These are phyloP conservation scores for Brotula barbata DNA, from an alignment of 2,797 vertebrate genomes.

Conservation along the genomic window DNA sequence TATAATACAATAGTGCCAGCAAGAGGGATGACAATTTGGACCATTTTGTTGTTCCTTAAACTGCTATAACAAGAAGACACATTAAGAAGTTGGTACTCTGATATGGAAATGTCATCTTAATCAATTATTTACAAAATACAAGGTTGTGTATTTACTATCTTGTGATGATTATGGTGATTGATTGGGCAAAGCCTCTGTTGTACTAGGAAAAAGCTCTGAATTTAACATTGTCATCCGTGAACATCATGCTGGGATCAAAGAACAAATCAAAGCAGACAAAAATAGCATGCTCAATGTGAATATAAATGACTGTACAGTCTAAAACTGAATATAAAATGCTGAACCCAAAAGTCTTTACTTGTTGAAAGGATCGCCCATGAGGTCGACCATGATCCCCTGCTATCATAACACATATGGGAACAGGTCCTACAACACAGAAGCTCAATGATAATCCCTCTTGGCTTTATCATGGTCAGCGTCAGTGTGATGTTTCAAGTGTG, in stretches of 20 bases:
- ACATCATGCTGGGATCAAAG: no score
- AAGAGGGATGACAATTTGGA: no score
- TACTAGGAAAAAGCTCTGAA: neutral
- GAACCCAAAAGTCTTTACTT: conserved; percentile 36
- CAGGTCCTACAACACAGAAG: conserved; percentile 29
- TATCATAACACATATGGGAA: conserved; percentile 40
- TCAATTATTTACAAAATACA: neutral
- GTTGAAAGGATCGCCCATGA: conserved; percentile 23
- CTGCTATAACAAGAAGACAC: no score
- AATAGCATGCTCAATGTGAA: no score
- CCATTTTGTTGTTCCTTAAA: no score
- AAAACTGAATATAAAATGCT: neutral
- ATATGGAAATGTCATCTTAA: neutral
- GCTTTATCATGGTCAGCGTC: conserved; percentile 50
- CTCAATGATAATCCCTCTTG: conserved; percentile 30
- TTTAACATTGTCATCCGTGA: no score
- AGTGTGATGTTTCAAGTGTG: conserved; percentile 36
- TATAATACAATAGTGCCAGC: no score
- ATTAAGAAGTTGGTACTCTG: no score
- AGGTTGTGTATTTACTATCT: neutral
- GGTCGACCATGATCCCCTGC: conserved; percentile 40
- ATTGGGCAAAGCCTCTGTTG: neutral
- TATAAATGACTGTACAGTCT: no score
- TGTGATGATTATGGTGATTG: neutral
- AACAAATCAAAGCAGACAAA: no score